Evolutionary conservation across 2,113 vertebrate species (phyloP).

Genomic region (Gallinago jamesoni): DNA sequence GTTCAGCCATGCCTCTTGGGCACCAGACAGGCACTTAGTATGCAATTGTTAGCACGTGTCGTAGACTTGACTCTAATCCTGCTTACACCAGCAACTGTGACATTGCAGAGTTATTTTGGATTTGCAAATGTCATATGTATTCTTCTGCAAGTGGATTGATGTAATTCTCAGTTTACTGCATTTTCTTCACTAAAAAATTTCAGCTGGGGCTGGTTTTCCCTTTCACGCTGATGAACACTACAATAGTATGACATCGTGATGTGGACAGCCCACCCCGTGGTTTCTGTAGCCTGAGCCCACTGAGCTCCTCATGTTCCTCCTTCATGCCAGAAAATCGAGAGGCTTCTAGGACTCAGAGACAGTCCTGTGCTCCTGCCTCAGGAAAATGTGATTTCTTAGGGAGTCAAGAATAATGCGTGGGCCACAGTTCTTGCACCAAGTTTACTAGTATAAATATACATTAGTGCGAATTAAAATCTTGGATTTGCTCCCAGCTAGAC

Average conservation of each 20-base stretch:
- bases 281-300: not conserved
- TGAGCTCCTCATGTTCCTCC: not conserved
- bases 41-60: not conserved
- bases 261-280: not conserved
- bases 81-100: not conserved
- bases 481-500: constrained; percentile 34
- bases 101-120: not conserved
- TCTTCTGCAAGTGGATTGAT: not conserved
- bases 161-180: not conserved
- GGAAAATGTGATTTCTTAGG: not conserved
- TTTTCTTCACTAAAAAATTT: not conserved
- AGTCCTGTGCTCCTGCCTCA: not conserved
- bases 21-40: not conserved
- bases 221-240: not conserved
- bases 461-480: not conserved
- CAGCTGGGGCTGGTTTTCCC: not conserved
- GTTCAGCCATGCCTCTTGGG: not conserved
- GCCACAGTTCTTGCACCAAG: not conserved
- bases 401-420: not conserved
- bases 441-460: not conserved
- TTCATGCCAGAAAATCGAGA: not conserved
- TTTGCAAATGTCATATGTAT: not conserved
- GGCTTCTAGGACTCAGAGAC: not conserved
- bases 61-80: not conserved
- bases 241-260: not conserved